Conservation (phyloP, 2,797 vertebrate genomes). For the Heterohyrax brucei region DNA sequence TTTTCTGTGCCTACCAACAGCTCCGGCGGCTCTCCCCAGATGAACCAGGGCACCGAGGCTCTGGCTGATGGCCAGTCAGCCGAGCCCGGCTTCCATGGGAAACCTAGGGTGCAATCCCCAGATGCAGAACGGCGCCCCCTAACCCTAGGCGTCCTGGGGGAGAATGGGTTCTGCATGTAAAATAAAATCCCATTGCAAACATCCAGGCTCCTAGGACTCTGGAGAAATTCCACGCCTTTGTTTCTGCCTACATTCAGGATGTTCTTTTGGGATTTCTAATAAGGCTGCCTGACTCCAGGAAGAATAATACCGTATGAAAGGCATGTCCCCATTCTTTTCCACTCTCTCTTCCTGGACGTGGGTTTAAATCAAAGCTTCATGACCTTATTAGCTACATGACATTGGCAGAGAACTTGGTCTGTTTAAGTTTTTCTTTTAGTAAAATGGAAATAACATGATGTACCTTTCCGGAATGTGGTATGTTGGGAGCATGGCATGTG, state of each 20-base stretch:
- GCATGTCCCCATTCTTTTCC: not conserved
- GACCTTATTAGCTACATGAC: not conserved
- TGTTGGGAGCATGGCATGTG: not conserved
- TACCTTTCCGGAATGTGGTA: not conserved
- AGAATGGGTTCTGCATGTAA: not conserved
- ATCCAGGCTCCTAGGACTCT: not conserved
- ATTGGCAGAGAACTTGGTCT: not conserved
- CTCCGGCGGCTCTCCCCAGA: slow-evolving; percentile 61
- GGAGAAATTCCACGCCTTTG: slow-evolving; percentile 1
- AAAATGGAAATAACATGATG: not conserved
- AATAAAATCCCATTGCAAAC: slow-evolving; percentile 8
- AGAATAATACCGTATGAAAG: not conserved
- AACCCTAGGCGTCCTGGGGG: fast-evolving
- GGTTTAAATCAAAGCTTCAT: not conserved
- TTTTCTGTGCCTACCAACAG: slow-evolving; percentile 70
- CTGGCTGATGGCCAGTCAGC: not conserved
- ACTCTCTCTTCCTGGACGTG: not conserved
- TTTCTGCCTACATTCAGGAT: not conserved
- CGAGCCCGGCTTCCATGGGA: not conserved
- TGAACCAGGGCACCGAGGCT: slow-evolving; percentile 42
- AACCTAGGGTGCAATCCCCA: not conserved
- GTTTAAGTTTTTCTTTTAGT: not conserved
- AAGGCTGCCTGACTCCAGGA: slow-evolving; percentile 10
- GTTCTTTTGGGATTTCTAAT: slow-evolving; percentile 6
- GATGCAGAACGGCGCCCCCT: not conserved